Evolutionary conservation across 2,888 invertebrate genomes (phyloP).

Genomic region (Drosophila paramelanica): DNA sequence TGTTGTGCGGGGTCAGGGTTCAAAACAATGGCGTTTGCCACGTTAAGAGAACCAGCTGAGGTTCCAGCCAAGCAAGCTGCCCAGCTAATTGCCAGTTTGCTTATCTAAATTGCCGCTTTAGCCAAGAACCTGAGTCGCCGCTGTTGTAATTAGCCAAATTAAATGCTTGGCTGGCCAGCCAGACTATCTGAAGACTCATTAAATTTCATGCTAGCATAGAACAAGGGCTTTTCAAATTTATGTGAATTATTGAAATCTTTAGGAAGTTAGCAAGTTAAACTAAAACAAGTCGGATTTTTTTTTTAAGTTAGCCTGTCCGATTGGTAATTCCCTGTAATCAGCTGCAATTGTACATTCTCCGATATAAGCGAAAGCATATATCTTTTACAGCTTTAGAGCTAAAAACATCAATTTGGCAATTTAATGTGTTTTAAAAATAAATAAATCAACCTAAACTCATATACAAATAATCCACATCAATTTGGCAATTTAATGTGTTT

Average conservation of each 20-base stretch:
- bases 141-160: slow-evolving; percentile 72
- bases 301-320: background rate
- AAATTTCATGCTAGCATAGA: slow-evolving; percentile 5
- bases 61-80: slow-evolving; percentile 31
- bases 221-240: slow-evolving; percentile 5
- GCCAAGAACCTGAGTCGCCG: slow-evolving; percentile 75
- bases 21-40: slow-evolving; percentile 67
- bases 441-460: too few relatives aligned
- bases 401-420: too few relatives aligned
- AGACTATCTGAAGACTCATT: slow-evolving; percentile 50
- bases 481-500: too few relatives aligned
- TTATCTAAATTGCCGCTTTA: slow-evolving; percentile 80
- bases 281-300: background rate
- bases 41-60: slow-evolving; percentile 31
- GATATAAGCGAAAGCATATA: too few relatives aligned
- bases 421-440: too few relatives aligned
- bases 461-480: too few relatives aligned
- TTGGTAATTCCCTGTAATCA: background rate
- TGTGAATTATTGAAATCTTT: slow-evolving; percentile 7
- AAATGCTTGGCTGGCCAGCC: slow-evolving; percentile 73
- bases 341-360: background rate
- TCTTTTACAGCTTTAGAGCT: too few relatives aligned
- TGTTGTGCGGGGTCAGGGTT: slow-evolving; percentile 79
- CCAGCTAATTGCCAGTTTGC: slow-evolving; percentile 74
- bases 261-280: background rate